These are phyloP conservation scores for Andrena haemorrhoa DNA, from an alignment of 2,888 invertebrate species.

Conservation along the genomic window DNA sequence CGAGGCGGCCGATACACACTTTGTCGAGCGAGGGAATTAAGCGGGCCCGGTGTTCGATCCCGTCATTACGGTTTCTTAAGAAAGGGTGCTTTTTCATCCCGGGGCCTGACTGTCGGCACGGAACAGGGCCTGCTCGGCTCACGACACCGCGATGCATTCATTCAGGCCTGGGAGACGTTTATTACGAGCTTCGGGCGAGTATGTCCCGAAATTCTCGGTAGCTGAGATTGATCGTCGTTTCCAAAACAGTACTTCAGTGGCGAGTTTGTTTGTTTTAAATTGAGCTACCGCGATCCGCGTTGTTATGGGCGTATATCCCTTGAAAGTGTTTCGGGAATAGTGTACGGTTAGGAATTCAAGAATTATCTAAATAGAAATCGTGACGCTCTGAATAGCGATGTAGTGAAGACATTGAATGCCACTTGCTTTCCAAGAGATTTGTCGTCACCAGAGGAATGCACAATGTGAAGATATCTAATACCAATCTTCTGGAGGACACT, in stretches of 20 bases:
- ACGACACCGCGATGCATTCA: constrained; percentile 25
- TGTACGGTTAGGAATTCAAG: neutral
- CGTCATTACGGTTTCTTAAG: constrained; percentile 62
- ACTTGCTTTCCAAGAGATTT: too few species aligned
- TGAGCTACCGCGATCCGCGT: too few species aligned
- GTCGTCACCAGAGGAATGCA: too few species aligned
- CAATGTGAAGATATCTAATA: neutral
- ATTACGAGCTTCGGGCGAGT: constrained; percentile 10
- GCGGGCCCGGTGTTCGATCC: constrained; percentile 57
- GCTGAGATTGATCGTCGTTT: neutral
- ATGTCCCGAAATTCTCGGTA: constrained; percentile 24
- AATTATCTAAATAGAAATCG: too few species aligned
- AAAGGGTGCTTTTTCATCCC: constrained; percentile 61
- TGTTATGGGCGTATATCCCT: neutral
- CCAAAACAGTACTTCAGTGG: neutral
- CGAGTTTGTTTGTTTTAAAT: neutral
- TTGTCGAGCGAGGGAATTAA: constrained; percentile 54
- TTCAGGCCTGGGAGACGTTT: constrained; percentile 4
- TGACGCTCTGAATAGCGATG: too few species aligned
- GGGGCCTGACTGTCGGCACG: constrained; percentile 49
- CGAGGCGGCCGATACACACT: constrained; percentile 52
- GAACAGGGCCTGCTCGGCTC: constrained; percentile 18
- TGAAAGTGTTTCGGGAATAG: neutral
- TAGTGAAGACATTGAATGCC: neutral
- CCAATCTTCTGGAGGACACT: neutral